These are phyloP conservation scores for Eupithecia inturbata DNA, from an alignment of 2,888 invertebrate genomes.

Conservation along the genomic window DNA sequence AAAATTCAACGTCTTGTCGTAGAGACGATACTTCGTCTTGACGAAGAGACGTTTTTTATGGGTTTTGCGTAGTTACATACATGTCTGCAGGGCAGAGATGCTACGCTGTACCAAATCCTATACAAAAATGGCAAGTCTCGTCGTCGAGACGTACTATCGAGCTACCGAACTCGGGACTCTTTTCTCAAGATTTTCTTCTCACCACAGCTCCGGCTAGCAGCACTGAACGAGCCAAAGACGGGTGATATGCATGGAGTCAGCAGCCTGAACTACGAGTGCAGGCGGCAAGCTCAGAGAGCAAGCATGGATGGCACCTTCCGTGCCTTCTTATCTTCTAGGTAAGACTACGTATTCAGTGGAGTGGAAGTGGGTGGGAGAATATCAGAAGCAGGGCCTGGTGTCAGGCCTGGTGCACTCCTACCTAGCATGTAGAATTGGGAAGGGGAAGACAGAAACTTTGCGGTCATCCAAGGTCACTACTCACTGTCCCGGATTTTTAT, in stretches of 20 bases:
- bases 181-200: background rate
- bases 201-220: conserved; percentile 94
- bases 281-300: conserved; percentile 94
- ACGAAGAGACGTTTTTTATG: background rate
- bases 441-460: background rate
- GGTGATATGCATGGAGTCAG: conserved; percentile 97
- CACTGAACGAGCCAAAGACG: conserved; percentile 94
- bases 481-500: background rate
- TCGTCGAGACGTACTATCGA: background rate
- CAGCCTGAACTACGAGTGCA: conserved; percentile 97
- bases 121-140: no score
- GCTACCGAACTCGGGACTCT: background rate
- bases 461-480: background rate
- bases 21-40: no score
- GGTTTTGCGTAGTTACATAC: no score
- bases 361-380: background rate
- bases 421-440: background rate
- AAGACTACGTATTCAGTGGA: conserved; percentile 33
- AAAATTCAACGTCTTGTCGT: no score
- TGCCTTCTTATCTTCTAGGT: conserved; percentile 95
- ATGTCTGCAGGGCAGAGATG: background rate
- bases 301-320: conserved; percentile 95
- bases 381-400: background rate
- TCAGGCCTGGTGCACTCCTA: no score
- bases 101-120: background rate